Evolutionary conservation across 2,888 invertebrate genomes (phyloP), one percentile per base, ranked within the genome.

Genomic region (Pegoplata infirma): DNA sequence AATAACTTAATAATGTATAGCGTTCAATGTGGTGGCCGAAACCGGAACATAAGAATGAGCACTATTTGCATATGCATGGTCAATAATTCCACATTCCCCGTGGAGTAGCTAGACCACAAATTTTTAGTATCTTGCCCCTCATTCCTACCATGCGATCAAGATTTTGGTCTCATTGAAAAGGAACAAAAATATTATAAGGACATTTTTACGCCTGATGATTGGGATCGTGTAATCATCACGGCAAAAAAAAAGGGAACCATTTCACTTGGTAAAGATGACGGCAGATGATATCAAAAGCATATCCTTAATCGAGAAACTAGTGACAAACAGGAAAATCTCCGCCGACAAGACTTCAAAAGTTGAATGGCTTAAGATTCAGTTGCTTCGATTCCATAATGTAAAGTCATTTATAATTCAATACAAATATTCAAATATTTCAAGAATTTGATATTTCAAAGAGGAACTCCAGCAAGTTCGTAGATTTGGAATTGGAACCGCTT

Each of bases 271-370:
- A 58, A n/a, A n/a, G n/a, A n/a, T n/a, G n/a, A n/a, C n/a, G n/a
- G n/a, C n/a, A n/a, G n/a, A n/a, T n/a, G n/a, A 72, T 40, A 67
- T 72, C 53, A 73, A 77, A 71, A 76, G 58, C 58, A 49, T 40
- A 46, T 49, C 55, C 32, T 47, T 40, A 58, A 58, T 51, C 21
- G 64, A 79, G 36, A 66, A 74, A 75, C 55, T 75, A 67, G 61
- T 79, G 40, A 75, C 66, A 61, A 80, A 76, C 68, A 72, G 72
- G 51, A 79, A 79, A 75, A 67, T 75, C 44, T 79, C 61, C 19
- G 49, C 53, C 28, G 55, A 75, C 17, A 73, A 80, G 53, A 63
- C 56, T n/a, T n/a, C n/a, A n/a, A n/a, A n/a, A n/a, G n/a, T n/a
- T n/a, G n/a, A n/a, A n/a, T n/a, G n/a, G n/a, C 76, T 55, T 46